A percentile compares a stretch with the other conserved stretches of the same genome.
phyloP scores from a whole-genome alignment of 2,888 invertebrate species.

The Tiliacea aurago region DNA sequence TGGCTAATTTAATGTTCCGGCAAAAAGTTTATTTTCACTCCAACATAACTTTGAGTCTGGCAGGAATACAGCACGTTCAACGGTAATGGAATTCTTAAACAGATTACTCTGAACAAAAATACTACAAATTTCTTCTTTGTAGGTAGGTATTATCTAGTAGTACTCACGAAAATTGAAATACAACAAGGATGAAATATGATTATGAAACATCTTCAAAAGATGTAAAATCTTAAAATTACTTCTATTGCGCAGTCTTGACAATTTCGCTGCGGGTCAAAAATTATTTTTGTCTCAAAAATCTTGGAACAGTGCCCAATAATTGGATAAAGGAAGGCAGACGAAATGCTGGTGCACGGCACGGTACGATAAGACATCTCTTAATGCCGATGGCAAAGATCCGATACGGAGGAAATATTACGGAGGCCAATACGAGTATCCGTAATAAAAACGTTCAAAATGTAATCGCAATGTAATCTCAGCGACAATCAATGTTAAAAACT shows the following conservation, averaged over 20 bases:
- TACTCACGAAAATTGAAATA: conserved; percentile 1
- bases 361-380: conserved; percentile 17
- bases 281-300: conserved; percentile 33
- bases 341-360: not conserved
- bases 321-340: conserved; percentile 7
- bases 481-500: no score
- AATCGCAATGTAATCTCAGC: no score
- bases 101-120: conserved; percentile 16
- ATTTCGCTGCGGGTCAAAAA: conserved; percentile 28
- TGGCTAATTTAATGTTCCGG: conserved; percentile 29
- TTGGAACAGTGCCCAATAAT: conserved; percentile 31
- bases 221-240: not conserved
- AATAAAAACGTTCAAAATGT: no score
- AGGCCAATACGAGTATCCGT: no score
- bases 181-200: not conserved
- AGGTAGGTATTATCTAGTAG: not conserved
- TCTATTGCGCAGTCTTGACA: not conserved
- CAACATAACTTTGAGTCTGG: conserved; percentile 11
- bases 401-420: conserved; percentile 5
- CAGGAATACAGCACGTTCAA: conserved; percentile 26
- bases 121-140: conserved; percentile 4
- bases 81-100: conserved; percentile 36
- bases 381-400: conserved; percentile 12
- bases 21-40: conserved; percentile 33
- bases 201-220: not conserved